Base-by-base conservation (phyloP, 53 echinoderm and acorn worm genomes). In the Stichopus horrens region DNA sequence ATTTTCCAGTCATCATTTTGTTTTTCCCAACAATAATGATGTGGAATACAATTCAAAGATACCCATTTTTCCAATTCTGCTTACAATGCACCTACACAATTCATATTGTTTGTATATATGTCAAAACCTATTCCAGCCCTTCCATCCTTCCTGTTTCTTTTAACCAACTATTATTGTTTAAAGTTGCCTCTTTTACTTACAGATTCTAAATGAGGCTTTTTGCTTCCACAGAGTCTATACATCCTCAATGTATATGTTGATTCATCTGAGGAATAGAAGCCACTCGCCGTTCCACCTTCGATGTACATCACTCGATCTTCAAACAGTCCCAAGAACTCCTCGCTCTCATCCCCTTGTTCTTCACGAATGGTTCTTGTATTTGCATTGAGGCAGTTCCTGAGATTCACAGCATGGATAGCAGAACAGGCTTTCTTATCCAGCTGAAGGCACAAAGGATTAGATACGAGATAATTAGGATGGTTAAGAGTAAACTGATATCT, bases 361-460 rank as follows among this genome's bases (percentile, higher is more conserved):
- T 98, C 99, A 4, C 99, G 91, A 68, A 94, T 93, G 2, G 99
- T 95, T 4, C 99, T 86, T 0, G 99, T 94, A 59, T 90, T 89
- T 52, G 99, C 90, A 0, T 94, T 93, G 8, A 98, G 92, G 89
- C 93, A 85, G 90, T 96, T 97, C 9, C 98, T 90, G 21, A 98
- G 96, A 90, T 98, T 92, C 87, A 98, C 96, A 2, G 99, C 99
- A 73, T 98, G 99, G 83, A 98, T 98, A 16, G 99, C 99, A 5
- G 99, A 73, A 85, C 99, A 96, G 2, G 99, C 99, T 68, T 98
- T 98, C 92, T 98, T 98, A 88, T 98, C 99, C 66, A 98, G 74
- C 99, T 96, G 87, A 13, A 53, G 75, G 21, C 16, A 16, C 6
- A 8, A 19, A 51, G 75, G 75, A 75, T 75, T 14, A 19, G 19